Evolutionary conservation across 2,113 vertebrate genomes (phyloP).

Genomic region (Desmodus rotundus): DNA sequence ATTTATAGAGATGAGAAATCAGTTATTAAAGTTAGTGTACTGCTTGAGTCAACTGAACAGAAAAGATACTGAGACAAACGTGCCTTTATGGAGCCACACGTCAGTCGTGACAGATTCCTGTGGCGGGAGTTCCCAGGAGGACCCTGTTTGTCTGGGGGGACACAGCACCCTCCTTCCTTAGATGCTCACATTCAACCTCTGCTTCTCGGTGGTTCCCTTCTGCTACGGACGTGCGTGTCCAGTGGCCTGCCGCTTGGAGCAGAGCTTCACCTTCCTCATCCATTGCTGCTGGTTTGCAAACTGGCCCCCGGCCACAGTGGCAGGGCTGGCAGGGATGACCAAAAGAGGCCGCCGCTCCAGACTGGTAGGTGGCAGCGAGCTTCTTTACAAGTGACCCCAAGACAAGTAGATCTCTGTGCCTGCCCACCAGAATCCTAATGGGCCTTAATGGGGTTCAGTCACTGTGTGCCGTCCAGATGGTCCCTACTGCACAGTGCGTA

Average conservation of each 20-base stretch:
- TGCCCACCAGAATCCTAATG: neutral
- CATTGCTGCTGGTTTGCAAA: constrained; percentile 57
- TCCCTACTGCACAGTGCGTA: neutral
- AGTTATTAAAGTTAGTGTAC: constrained; percentile 67
- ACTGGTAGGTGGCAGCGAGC: neutral
- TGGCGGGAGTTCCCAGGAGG: constrained; percentile 86
- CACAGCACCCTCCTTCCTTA: constrained; percentile 81
- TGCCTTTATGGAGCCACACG: constrained; percentile 72
- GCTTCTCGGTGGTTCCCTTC: constrained; percentile 18
- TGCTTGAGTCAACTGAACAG: constrained; percentile 71
- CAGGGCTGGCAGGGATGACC: no score
- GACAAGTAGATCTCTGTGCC: neutral
- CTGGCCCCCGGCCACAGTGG: no score
- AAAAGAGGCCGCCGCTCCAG: neutral
- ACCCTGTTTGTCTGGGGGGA: constrained; percentile 83
- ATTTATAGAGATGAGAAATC: constrained; percentile 19
- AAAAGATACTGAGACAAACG: constrained; percentile 59
- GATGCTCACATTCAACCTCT: constrained; percentile 49
- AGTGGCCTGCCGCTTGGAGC: constrained; percentile 81
- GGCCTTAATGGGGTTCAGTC: neutral
- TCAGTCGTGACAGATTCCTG: constrained; percentile 85
- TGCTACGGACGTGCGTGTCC: constrained; percentile 63
- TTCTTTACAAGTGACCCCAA: neutral
- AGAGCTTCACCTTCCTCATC: constrained; percentile 95
- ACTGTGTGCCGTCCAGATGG: neutral